Base-by-base conservation (phyloP, 2,797 vertebrate genomes). In the Rhynchonycteris naso region DNA sequence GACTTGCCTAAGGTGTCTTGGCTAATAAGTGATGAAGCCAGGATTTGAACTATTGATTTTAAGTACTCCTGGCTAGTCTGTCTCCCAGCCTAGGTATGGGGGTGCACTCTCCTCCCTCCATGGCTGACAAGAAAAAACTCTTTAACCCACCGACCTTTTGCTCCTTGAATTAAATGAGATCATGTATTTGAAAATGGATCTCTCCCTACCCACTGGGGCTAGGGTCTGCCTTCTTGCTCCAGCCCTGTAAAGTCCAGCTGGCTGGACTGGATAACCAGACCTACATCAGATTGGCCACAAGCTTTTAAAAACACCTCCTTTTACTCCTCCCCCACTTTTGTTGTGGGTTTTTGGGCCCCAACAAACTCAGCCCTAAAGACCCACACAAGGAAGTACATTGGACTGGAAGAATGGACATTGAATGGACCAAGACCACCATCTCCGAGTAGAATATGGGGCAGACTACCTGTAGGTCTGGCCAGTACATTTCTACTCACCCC, bases 121-220 rank as follows among this genome's bases (percentile, higher is more conserved):
- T 59, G 43, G 68, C 22, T 74, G 47, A 76, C 81, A 90, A 81
- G 75, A 90, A 72, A 86, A n/a, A 56, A 54, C 58, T 58, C 78
- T 90, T 74, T 59, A 56, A 35, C 16, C 43, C 65, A n/a, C 35
- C 93, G 68, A 30, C 28, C 71, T 89, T 86, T 81, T 89, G 33
- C 84, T 90, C 89, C 52, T 87, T 92, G 71, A 84, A 35, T 91
- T 84, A 78, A 93, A 91, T 35, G 59, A 76, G 19, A 76, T 79
- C 10, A 4, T 58, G 5, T 71, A 16, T 93, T 93, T 91, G 54
- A 28, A 75, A 61, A 76, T 28, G 56, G 30, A 22, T 88, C 65
- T 81, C 80, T 9, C 50, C 14, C 66, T 78, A 5, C 28, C 7
- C 4, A 0, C 54, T 59, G 47, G 63, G 80, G 4, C 74, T 26